Conservation (phyloP, 2,888 invertebrate species). For the Drosophila merina region DNA sequence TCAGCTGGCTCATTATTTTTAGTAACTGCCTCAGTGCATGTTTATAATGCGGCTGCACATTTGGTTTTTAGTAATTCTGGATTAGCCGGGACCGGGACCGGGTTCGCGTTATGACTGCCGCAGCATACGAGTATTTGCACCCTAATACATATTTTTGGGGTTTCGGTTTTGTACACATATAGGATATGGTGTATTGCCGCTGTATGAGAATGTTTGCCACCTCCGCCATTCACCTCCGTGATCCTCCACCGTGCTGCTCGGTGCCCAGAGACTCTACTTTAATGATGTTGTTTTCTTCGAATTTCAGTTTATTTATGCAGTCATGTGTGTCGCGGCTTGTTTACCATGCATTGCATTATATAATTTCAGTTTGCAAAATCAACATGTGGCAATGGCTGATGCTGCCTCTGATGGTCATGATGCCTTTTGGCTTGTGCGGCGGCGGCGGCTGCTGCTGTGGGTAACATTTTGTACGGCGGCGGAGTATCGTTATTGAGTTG, state of each 20-base stretch:
- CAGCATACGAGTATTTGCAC: slow-evolving; percentile 5
- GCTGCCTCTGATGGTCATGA: slow-evolving; percentile 23
- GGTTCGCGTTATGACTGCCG: neutral
- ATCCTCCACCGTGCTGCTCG: neutral
- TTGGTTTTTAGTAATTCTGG: slow-evolving; percentile 71
- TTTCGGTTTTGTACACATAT: slow-evolving; percentile 14
- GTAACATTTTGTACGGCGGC: slow-evolving; percentile 25
- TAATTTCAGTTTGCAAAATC: slow-evolving; percentile 67
- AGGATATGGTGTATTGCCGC: neutral
- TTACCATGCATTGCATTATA: slow-evolving; percentile 62
- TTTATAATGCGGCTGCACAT: slow-evolving; percentile 56
- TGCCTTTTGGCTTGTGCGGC: slow-evolving; percentile 21
- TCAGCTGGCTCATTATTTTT: slow-evolving; percentile 57
- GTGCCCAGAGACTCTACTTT: slow-evolving; percentile 35
- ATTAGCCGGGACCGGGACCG: slow-evolving; percentile 35
- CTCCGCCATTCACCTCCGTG: neutral
- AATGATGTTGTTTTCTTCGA: slow-evolving; percentile 67
- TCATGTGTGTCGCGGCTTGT: slow-evolving; percentile 50
- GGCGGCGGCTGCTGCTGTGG: slow-evolving; percentile 19
- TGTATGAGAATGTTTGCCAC: slow-evolving; percentile 14
- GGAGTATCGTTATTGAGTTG: slow-evolving; percentile 31
- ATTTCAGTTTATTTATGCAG: slow-evolving; percentile 53
- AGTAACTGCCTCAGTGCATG: slow-evolving; percentile 44
- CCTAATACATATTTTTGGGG: slow-evolving; percentile 25
- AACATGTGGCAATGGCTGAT: slow-evolving; percentile 58